Conservation (phyloP, 2,797 vertebrate species). For the Phalloptychus januarius region DNA sequence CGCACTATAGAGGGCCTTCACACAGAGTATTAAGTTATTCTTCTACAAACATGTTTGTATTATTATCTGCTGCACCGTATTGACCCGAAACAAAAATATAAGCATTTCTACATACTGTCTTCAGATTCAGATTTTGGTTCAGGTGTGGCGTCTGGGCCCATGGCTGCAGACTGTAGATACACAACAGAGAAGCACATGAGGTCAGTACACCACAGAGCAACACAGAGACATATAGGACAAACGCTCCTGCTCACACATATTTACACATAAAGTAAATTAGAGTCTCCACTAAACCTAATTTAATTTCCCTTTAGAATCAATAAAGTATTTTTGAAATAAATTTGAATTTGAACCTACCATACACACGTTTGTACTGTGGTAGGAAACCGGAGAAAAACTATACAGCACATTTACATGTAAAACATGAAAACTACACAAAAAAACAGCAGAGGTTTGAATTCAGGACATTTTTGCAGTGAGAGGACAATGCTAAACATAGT, state of each 20-base stretch:
- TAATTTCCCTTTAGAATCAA: too few species aligned
- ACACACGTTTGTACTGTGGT: background rate
- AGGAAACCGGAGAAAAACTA: background rate
- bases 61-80: background rate
- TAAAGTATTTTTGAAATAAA: too few species aligned
- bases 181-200: slow-evolving; percentile 17
- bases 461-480: background rate
- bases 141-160: slow-evolving; percentile 60
- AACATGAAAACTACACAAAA: background rate
- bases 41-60: background rate
- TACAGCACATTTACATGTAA: background rate
- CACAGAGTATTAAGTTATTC: background rate
- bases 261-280: background rate
- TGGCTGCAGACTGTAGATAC: slow-evolving; percentile 45
- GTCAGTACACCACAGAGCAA: background rate
- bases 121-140: slow-evolving; percentile 57
- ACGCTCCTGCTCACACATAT: background rate
- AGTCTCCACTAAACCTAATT: background rate
- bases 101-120: slow-evolving; percentile 53
- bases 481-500: background rate
- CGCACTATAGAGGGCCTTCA: background rate
- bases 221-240: background rate
- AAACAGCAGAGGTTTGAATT: background rate
- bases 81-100: background rate
- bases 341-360: background rate